Evolutionary conservation across 2,888 invertebrate genomes (phyloP).

Genomic region (Eilema sororculum): DNA sequence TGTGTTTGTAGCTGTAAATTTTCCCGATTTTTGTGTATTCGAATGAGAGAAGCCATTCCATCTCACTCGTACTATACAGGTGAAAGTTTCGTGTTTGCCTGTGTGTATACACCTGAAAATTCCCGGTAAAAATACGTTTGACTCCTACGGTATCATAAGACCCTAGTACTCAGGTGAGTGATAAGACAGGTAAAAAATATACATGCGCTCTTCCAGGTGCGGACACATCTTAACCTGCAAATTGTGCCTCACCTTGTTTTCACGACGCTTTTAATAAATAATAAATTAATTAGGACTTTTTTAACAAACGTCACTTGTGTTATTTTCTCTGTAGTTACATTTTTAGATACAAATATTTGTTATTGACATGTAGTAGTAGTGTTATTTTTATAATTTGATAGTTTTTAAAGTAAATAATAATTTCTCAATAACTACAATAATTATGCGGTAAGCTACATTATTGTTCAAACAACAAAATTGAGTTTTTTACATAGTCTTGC

Average conservation of each 20-base stretch:
- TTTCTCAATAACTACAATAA: background rate
- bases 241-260: background rate
- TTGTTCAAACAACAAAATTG: background rate
- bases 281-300: background rate
- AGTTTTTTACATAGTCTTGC: background rate
- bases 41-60: conserved; percentile 26
- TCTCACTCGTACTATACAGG: conserved; percentile 21
- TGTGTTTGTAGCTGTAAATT: conserved; percentile 20
- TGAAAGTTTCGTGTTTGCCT: conserved; percentile 39
- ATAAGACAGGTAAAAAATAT: conserved; percentile 82
- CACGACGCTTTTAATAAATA: background rate
- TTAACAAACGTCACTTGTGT: background rate
- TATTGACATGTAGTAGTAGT: background rate
- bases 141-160: conserved; percentile 63
- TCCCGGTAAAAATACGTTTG: conserved; percentile 61
- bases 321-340: background rate
- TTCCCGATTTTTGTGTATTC: conserved; percentile 12
- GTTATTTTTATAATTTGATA: background rate
- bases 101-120: conserved; percentile 68
- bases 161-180: conserved; percentile 80
- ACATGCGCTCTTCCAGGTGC: conserved; percentile 60
- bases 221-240: conserved; percentile 35
- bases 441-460: background rate
- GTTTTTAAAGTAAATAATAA: background rate
- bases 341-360: background rate